Percentiles rank a stretch among this genome's conserved stretches.
These are phyloP conservation scores for Tetramorium alpestre DNA, from an alignment of 1,140 invertebrate species.

Conservation along the genomic window DNA sequence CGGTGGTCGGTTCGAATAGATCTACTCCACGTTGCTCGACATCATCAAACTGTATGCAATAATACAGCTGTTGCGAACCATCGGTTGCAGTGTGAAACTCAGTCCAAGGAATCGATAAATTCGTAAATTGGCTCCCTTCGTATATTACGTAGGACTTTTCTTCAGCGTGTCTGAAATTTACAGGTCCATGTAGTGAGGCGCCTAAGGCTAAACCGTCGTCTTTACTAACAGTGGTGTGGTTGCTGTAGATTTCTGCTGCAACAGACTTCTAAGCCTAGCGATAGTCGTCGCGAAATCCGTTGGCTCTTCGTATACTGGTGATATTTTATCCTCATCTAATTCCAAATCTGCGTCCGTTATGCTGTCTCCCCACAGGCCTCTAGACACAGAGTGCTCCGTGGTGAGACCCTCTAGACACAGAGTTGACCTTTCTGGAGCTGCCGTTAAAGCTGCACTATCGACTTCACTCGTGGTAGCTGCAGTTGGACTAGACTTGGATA, in stretches of 20 bases:
- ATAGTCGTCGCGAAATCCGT: slow-evolving; percentile 91
- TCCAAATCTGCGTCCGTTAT: slow-evolving; percentile 76
- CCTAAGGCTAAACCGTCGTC: background rate
- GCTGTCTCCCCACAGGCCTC: slow-evolving; percentile 80
- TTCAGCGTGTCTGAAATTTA: slow-evolving; percentile 76
- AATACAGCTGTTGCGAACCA: slow-evolving; percentile 83
- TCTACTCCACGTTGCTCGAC: slow-evolving; percentile 81
- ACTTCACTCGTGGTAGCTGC: slow-evolving; percentile 37
- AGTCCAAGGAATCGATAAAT: slow-evolving; percentile 81
- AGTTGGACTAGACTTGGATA: slow-evolving; percentile 33
- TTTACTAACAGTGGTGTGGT: slow-evolving; percentile 80
- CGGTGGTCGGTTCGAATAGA: slow-evolving; percentile 81
- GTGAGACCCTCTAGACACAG: slow-evolving; percentile 78
- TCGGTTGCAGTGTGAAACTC: slow-evolving; percentile 82
- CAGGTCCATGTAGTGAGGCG: background rate
- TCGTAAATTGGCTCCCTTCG: slow-evolving; percentile 80
- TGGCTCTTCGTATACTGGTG: slow-evolving; percentile 90
- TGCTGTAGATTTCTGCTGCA: slow-evolving; percentile 88
- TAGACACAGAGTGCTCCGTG: slow-evolving; percentile 66
- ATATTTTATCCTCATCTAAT: slow-evolving; percentile 79
- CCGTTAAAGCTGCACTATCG: slow-evolving; percentile 18
- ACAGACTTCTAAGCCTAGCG: slow-evolving; percentile 89
- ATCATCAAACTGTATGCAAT: slow-evolving; percentile 84
- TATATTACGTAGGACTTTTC: slow-evolving; percentile 80
- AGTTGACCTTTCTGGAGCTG: slow-evolving; percentile 63